These are phyloP conservation scores for Cynocephalus volans DNA, from an alignment of 2,113 vertebrate species.

Conservation along the genomic window DNA sequence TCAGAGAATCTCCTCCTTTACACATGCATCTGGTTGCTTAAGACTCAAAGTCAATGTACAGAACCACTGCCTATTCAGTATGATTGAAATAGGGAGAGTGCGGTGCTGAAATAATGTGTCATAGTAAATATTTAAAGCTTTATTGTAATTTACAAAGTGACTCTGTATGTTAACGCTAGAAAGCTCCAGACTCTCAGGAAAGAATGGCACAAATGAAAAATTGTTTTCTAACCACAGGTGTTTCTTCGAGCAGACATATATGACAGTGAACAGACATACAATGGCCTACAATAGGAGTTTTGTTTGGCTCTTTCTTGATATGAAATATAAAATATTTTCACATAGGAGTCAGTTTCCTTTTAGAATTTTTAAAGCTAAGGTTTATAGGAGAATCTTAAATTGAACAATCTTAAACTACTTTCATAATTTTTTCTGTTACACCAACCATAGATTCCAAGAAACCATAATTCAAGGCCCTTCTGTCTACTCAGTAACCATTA, in stretches of 20 bases:
- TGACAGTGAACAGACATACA: not conserved
- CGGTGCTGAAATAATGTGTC: conserved; percentile 31
- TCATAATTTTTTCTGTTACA: conserved; percentile 53
- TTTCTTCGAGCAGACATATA: not conserved
- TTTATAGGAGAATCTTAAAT: conserved; percentile 53
- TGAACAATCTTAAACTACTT: conserved; percentile 66
- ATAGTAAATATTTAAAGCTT: not conserved
- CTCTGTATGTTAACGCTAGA: not conserved
- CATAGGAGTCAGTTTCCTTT: conserved; percentile 30
- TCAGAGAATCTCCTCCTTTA: not conserved
- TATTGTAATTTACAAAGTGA: not conserved
- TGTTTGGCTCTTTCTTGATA: conserved; percentile 57
- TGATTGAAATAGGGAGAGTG: conserved; percentile 19
- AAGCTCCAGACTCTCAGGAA: not conserved
- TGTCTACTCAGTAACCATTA: not conserved
- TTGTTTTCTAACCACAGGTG: not conserved
- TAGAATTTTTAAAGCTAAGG: conserved; percentile 54
- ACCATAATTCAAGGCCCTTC: not conserved
- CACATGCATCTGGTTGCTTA: not conserved
- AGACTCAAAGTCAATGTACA: not conserved
- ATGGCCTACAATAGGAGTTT: not conserved
- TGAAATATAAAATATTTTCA: conserved; percentile 54
- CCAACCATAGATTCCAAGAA: conserved; percentile 28
- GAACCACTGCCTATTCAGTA: not conserved
- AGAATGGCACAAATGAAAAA: not conserved